A percentile compares a stretch with the other conserved stretches of the same genome.
phyloP scores from a whole-genome alignment of 2,113 vertebrate species.

The Paralichthys olivaceus region DNA sequence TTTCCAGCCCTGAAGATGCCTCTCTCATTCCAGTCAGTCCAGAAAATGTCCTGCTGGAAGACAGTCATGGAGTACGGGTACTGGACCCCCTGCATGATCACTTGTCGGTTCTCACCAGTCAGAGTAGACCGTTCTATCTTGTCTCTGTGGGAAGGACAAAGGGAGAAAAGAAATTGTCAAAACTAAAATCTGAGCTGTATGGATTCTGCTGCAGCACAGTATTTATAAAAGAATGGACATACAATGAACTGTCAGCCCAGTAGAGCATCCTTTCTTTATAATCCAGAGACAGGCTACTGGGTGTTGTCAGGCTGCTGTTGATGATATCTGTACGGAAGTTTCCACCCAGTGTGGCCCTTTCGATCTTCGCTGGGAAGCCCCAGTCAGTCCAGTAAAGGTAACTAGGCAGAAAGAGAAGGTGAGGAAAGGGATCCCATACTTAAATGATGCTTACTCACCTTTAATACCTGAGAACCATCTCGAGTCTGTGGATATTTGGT shows the following conservation, averaged over 20 bases:
- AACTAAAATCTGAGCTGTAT: neutral
- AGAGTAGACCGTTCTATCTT: constrained; percentile 90
- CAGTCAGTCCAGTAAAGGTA: constrained; percentile 85
- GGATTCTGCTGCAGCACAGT: neutral
- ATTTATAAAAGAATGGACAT: constrained; percentile 41
- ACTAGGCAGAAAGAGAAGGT: constrained; percentile 42
- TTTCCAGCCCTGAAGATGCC: constrained; percentile 90
- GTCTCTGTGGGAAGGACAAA: constrained; percentile 77
- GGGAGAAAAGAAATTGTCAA: neutral
- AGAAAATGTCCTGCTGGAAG: constrained; percentile 92
- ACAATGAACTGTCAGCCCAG: constrained; percentile 79
- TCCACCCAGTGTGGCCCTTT: constrained; percentile 79
- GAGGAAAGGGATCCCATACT: neutral
- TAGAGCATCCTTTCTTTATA: constrained; percentile 81
- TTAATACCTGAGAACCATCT: neutral
- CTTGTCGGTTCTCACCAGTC: constrained; percentile 86
- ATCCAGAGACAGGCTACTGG: constrained; percentile 79
- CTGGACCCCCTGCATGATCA: constrained; percentile 84
- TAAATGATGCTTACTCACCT: neutral
- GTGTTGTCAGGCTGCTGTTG: constrained; percentile 67
- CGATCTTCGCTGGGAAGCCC: constrained; percentile 79
- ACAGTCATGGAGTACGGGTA: constrained; percentile 88
- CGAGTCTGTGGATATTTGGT: neutral
- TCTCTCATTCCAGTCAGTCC: constrained; percentile 89
- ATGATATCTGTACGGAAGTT: constrained; percentile 76